Evolutionary conservation across 2,113 vertebrate genomes (phyloP), one percentile per base, ranked within the genome.

Genomic region (Regulus satrapa): DNA sequence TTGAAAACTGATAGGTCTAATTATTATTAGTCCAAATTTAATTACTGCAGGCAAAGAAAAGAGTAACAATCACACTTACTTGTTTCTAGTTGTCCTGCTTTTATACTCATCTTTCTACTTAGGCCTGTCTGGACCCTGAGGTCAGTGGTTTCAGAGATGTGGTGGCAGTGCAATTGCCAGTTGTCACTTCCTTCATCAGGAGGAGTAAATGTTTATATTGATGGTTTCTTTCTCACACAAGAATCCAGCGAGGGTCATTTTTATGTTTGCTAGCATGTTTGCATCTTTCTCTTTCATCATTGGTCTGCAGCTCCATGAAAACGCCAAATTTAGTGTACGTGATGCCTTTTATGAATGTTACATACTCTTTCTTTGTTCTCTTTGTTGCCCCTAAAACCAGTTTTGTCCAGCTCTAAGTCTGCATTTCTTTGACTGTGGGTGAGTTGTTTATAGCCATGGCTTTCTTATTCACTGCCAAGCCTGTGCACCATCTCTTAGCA

Each of bases 391-490:
- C 94, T 96, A 95, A 95, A 94, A 59, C 82, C 94, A 85, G 79
- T 92, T 95, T 95, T 95, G 91, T 96, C 88, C 82, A 95, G 88
- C 93, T 95, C 43, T 95, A 93, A 92, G 82, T 68, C 93, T 85
- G 75, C 94, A 82, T 96, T 96, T 94, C 94, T 94, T 96, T 95
- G 94, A 64, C 90, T 80, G 62, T 85, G 85, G 93, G 94, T 92
- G 94, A 96, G 94, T 95, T 88, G 73, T 92, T 92, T 81, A 58
- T 87, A 93, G 92, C 89, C 64, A 55, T 80, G 80, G 87, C 77
- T 95, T 95, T 48, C 61, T 64, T 78, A 31, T 85, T 95, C 95
- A 67, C 87, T 92, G 80, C 84, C 76, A 66, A 96, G 55, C 93
- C 84, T 91, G 64, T 92, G 76, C 64, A 49, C 76, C 80, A 87